These are phyloP conservation scores for Ganaspis sp. DNA, from an alignment of 1,140 invertebrate genomes.

Conservation along the genomic window DNA sequence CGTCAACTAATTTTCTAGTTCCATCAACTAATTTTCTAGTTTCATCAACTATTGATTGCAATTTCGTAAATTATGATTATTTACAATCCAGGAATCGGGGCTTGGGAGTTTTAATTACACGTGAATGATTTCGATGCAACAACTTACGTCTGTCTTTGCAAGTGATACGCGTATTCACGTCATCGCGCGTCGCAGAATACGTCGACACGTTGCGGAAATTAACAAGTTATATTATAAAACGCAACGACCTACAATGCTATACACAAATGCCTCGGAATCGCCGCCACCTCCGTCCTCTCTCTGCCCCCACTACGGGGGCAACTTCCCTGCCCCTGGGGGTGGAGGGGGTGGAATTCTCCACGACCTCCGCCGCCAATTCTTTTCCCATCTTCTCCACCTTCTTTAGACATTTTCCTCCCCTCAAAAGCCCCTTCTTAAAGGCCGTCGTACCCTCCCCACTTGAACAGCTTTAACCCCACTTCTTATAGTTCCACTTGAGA, in stretches of 20 bases:
- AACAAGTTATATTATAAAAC: slow-evolving; percentile 72
- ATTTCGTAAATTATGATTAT: too few relatives aligned
- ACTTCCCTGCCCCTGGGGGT: slow-evolving; percentile 9
- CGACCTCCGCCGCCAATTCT: slow-evolving; percentile 20
- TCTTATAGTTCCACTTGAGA: slow-evolving; percentile 18
- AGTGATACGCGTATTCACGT: slow-evolving; percentile 42
- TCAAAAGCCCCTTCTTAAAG: slow-evolving; percentile 10
- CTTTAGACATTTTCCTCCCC: slow-evolving; percentile 41
- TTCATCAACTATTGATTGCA: too few relatives aligned
- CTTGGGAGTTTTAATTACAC: slow-evolving; percentile 48
- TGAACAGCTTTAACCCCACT: slow-evolving; percentile 7
- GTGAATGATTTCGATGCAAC: slow-evolving; percentile 44
- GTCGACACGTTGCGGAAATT: slow-evolving; percentile 64
- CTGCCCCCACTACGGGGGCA: not conserved
- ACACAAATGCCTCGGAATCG: slow-evolving; percentile 69
- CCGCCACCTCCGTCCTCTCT: slow-evolving; percentile 47
- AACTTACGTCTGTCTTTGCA: slow-evolving; percentile 43
- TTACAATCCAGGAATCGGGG: too few relatives aligned
- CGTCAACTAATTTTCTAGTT: too few relatives aligned
- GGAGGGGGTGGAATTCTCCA: not conserved
- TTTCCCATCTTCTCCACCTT: slow-evolving; percentile 23
- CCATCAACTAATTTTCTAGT: too few relatives aligned
- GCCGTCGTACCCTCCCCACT: slow-evolving; percentile 18
- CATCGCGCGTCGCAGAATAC: slow-evolving; percentile 52
- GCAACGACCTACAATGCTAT: slow-evolving; percentile 74